Percentiles rank a stretch among this genome's conserved stretches.
phyloP scores from a whole-genome alignment of 2,888 invertebrate species.

The Podotricha telesiphe region DNA sequence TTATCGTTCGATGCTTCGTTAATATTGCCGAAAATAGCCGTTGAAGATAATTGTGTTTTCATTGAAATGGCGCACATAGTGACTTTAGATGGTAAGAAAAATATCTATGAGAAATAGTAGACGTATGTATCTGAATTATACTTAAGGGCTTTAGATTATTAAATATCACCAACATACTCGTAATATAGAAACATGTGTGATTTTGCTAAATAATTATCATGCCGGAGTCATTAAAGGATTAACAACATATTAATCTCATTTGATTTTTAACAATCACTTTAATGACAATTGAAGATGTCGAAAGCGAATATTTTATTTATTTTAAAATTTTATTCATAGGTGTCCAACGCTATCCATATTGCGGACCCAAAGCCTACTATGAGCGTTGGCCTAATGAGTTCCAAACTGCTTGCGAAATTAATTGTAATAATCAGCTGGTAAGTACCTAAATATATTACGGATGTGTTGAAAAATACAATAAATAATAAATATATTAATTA shows the following conservation, averaged over 20 bases:
- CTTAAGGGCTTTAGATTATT: too few relatives aligned
- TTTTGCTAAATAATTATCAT: too few relatives aligned
- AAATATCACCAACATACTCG: too few relatives aligned
- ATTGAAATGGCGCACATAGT: not conserved
- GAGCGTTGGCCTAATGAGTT: slow-evolving; percentile 59
- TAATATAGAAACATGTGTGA: too few relatives aligned
- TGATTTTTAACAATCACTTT: too few relatives aligned
- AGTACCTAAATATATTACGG: slow-evolving; percentile 32
- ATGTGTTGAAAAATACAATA: too few relatives aligned
- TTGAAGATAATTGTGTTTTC: slow-evolving; percentile 49
- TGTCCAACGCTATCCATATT: slow-evolving; percentile 64
- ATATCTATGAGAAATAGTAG: too few relatives aligned
- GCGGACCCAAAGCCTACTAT: slow-evolving; percentile 61
- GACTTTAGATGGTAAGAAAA: not conserved
- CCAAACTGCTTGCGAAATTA: slow-evolving; percentile 71
- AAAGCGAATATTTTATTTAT: slow-evolving; percentile 1
- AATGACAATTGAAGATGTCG: too few relatives aligned
- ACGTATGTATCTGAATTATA: too few relatives aligned
- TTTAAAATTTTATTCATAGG: slow-evolving; percentile 54
- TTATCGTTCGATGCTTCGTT: slow-evolving; percentile 67
- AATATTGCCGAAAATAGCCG: slow-evolving; percentile 52
- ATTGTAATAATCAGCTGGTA: slow-evolving; percentile 69
- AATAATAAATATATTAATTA: too few relatives aligned
- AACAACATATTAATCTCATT: too few relatives aligned
- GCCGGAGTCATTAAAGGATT: too few relatives aligned